These are phyloP conservation scores for Diabrotica balteata DNA, from an alignment of 2,888 invertebrate genomes.

Conservation along the genomic window DNA sequence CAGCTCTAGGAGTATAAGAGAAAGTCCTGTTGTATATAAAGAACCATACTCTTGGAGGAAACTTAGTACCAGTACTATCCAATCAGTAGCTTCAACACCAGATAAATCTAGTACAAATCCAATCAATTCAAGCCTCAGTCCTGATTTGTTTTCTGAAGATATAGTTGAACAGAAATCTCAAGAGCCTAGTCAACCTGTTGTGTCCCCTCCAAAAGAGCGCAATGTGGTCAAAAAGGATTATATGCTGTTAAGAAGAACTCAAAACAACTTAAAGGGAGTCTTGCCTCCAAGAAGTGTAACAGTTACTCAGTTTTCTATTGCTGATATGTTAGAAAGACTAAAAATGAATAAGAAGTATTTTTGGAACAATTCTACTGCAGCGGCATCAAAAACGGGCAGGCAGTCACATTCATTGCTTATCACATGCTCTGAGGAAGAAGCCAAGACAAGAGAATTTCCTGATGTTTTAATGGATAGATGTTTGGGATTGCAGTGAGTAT, in stretches of 20 bases:
- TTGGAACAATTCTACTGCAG: conserved; percentile 38
- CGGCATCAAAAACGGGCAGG: neutral
- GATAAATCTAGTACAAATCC: conserved; percentile 45
- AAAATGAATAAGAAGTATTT: conserved; percentile 51
- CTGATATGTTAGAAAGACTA: conserved; percentile 67
- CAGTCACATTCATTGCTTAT: conserved; percentile 49
- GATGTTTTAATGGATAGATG: conserved; percentile 68
- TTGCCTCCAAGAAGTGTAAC: conserved; percentile 80
- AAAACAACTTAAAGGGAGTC: conserved; percentile 72
- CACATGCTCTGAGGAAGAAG: conserved; percentile 54
- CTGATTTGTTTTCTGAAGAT: conserved; percentile 72
- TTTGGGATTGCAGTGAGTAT: conserved; percentile 76
- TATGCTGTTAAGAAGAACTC: conserved; percentile 59
- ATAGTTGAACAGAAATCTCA: conserved; percentile 16
- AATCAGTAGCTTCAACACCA: conserved; percentile 36
- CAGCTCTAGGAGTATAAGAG: no score
- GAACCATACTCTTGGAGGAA: no score
- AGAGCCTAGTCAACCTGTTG: conserved; percentile 14
- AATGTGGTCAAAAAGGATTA: conserved; percentile 55
- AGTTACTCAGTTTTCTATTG: conserved; percentile 70
- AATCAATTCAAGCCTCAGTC: conserved; percentile 55
- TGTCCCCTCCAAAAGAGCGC: conserved; percentile 41
- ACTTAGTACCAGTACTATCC: no score
- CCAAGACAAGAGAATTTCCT: conserved; percentile 66
- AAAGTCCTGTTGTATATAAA: no score